Conservation (phyloP, 2,888 invertebrate species). For the Lottia gigantea region DNA sequence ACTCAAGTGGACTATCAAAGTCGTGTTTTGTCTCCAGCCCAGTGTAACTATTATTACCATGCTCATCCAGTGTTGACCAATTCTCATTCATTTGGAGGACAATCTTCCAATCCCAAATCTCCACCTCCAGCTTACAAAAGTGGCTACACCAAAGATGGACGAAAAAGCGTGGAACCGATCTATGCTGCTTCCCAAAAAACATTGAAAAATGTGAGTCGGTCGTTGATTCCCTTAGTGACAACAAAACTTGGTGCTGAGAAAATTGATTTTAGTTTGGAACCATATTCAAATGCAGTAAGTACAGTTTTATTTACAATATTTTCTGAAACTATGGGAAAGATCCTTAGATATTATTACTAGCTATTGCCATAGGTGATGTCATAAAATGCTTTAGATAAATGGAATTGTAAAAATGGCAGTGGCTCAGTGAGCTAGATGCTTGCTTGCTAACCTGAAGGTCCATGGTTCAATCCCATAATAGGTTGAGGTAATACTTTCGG, state of each 20-base stretch:
- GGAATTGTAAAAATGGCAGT: too few relatives aligned
- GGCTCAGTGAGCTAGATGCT: too few relatives aligned
- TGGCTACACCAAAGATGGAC: slow-evolving; percentile 16
- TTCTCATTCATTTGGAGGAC: not conserved
- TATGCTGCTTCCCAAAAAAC: slow-evolving; percentile 33
- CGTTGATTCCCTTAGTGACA: slow-evolving; percentile 57
- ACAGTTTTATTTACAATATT: too few relatives aligned
- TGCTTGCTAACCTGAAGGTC: too few relatives aligned
- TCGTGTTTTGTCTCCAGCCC: not conserved
- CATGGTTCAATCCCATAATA: too few relatives aligned
- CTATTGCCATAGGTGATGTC: too few relatives aligned
- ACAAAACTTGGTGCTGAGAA: slow-evolving; percentile 63
- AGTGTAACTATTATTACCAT: not conserved
- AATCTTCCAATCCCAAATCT: not conserved
- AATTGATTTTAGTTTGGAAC: slow-evolving; percentile 63
- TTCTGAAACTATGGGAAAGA: too few relatives aligned
- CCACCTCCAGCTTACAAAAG: not conserved
- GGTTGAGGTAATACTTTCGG: too few relatives aligned
- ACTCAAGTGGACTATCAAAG: not conserved
- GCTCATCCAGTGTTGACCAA: not conserved
- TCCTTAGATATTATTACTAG: too few relatives aligned
- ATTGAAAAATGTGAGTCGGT: slow-evolving; percentile 47
- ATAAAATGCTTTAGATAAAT: too few relatives aligned
- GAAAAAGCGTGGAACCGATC: slow-evolving; percentile 27
- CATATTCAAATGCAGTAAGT: slow-evolving; percentile 53